Evolutionary conservation across 2,797 vertebrate species (phyloP).

Genomic region (Lagodon rhomboides): DNA sequence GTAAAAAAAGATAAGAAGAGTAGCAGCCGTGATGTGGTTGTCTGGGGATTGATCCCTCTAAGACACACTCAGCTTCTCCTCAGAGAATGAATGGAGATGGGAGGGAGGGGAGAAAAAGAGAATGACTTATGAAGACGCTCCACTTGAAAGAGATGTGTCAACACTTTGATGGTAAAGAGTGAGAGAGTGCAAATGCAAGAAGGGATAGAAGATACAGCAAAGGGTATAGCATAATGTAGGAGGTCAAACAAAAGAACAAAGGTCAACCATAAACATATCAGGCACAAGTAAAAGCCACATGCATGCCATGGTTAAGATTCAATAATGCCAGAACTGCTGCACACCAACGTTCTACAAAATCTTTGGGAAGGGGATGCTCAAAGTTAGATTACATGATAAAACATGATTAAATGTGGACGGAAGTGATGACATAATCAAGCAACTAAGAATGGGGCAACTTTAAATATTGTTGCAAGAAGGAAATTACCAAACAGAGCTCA

Average conservation of each 20-base stretch:
- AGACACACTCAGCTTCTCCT: conserved; percentile 71
- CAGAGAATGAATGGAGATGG: conserved; percentile 61
- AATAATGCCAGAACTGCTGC: conserved; percentile 1
- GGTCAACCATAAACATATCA: conserved; percentile 43
- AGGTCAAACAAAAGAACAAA: conserved; percentile 59
- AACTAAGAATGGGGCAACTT: neutral
- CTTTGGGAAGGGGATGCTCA: neutral
- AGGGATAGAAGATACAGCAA: conserved; percentile 41
- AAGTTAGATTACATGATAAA: neutral
- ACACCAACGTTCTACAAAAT: neutral
- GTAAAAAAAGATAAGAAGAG: conserved; percentile 54
- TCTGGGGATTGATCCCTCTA: conserved; percentile 72
- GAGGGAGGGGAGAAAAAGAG: conserved; percentile 69
- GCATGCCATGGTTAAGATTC: neutral
- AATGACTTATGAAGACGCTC: conserved; percentile 80
- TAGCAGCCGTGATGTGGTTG: conserved; percentile 55
- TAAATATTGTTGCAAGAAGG: neutral
- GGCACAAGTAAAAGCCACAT: neutral
- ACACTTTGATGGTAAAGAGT: conserved; percentile 77
- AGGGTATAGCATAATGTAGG: conserved; percentile 23
- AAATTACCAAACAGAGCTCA: neutral
- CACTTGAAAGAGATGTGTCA: conserved; percentile 78
- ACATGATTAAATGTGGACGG: neutral
- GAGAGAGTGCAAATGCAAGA: conserved; percentile 49
- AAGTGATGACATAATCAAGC: neutral